phyloP scores from a whole-genome alignment of 2,113 vertebrate species.

The Scomber scombrus region DNA sequence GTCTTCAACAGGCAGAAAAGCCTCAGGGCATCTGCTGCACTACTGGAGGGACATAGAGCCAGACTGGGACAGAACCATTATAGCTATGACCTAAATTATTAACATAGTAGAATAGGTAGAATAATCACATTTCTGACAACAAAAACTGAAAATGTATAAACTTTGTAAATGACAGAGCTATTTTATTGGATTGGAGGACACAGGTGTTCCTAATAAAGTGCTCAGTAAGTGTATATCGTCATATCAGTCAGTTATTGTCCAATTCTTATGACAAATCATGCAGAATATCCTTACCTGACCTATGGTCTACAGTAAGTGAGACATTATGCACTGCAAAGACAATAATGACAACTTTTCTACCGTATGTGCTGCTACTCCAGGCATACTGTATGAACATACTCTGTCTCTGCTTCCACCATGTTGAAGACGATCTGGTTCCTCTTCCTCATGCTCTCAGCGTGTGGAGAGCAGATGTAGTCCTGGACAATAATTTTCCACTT shows the following conservation, averaged over 20 bases:
- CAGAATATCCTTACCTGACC: not conserved
- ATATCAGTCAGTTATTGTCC: not conserved
- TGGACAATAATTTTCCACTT: slow-evolving; percentile 99
- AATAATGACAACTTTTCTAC: not conserved
- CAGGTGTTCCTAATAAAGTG: too few relatives aligned
- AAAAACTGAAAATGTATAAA: too few relatives aligned
- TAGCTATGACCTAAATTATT: too few relatives aligned
- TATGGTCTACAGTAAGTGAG: not conserved
- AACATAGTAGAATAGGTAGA: too few relatives aligned
- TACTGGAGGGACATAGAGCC: too few relatives aligned
- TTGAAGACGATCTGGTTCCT: slow-evolving; percentile 99
- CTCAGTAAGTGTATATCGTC: not conserved
- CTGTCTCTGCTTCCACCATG: slow-evolving; percentile 98
- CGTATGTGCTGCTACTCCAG: not conserved
- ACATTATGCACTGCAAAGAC: not conserved
- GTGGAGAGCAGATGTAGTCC: slow-evolving; percentile 99
- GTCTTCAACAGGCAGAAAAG: too few relatives aligned
- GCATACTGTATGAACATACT: slow-evolving; percentile 81
- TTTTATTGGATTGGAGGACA: too few relatives aligned
- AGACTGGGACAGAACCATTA: too few relatives aligned
- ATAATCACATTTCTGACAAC: too few relatives aligned
- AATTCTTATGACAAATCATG: not conserved
- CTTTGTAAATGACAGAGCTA: too few relatives aligned
- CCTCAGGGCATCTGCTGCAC: too few relatives aligned
- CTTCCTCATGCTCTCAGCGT: slow-evolving; percentile 98